Conservation (phyloP, 2,888 invertebrate species). For the Steinernema scapterisci region DNA sequence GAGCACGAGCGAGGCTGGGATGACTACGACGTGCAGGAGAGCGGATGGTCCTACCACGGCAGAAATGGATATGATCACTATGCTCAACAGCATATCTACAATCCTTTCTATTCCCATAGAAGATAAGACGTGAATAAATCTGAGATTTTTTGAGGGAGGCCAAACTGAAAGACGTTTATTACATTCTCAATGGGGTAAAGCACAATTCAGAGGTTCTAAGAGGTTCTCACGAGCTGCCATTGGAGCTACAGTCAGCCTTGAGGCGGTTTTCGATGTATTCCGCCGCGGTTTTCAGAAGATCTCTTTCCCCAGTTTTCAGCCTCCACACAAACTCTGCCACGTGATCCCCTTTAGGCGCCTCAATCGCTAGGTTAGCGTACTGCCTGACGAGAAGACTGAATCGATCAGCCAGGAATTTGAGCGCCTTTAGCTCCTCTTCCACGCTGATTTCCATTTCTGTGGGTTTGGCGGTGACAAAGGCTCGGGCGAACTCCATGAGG, state of each 20-base stretch:
- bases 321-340: slow-evolving; percentile 34
- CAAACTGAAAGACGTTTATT: too few relatives aligned
- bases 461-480: background rate
- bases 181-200: too few relatives aligned
- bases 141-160: too few relatives aligned
- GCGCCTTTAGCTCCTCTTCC: slow-evolving; percentile 36
- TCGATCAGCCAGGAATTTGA: slow-evolving; percentile 40
- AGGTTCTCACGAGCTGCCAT: too few relatives aligned
- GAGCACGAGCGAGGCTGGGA: background rate
- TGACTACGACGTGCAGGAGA: background rate
- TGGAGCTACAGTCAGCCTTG: background rate
- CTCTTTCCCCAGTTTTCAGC: slow-evolving; percentile 37
- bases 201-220: too few relatives aligned
- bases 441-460: background rate
- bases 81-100: background rate
- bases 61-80: background rate
- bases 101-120: background rate
- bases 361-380: slow-evolving; percentile 37
- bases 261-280: background rate
- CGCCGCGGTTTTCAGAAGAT: background rate
- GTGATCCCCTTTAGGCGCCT: slow-evolving; percentile 1
- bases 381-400: slow-evolving; percentile 36
- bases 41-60: slow-evolving; percentile 9
- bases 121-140: background rate
- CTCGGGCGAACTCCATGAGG: slow-evolving; percentile 8